A percentile compares a stretch with the other conserved stretches of the same genome.
phyloP scores from a whole-genome alignment of 2,888 invertebrate species.

The Charanyca ferruginea region DNA sequence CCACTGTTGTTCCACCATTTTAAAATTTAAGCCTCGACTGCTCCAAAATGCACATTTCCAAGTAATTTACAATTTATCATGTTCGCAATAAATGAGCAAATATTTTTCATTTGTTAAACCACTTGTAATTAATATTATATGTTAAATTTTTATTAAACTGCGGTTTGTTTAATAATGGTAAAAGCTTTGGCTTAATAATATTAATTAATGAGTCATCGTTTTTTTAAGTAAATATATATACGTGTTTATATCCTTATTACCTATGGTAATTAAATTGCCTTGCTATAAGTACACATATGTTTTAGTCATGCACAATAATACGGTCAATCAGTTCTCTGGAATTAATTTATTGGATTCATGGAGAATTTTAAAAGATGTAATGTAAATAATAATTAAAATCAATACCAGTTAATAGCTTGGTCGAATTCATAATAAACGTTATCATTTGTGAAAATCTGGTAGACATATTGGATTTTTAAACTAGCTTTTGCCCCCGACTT shows the following conservation, averaged over 20 bases:
- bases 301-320: not conserved
- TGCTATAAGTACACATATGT: not conserved
- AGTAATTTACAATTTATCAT: slow-evolving; percentile 91
- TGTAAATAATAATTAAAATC: not conserved
- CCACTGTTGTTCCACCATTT: slow-evolving; percentile 84
- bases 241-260: slow-evolving; percentile 19
- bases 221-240: not conserved
- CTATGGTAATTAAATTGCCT: slow-evolving; percentile 35
- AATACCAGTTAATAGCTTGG: not conserved
- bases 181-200: slow-evolving; percentile 70
- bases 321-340: slow-evolving; percentile 1
- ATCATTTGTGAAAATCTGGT: not conserved
- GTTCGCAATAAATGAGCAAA: slow-evolving; percentile 89
- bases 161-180: slow-evolving; percentile 73
- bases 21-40: slow-evolving; percentile 82
- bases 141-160: slow-evolving; percentile 82
- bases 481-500: no score
- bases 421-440: not conserved
- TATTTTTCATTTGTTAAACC: slow-evolving; percentile 87
- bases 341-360: slow-evolving; percentile 14
- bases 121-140: slow-evolving; percentile 87
- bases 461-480: no score
- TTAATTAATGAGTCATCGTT: slow-evolving; percentile 52
- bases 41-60: slow-evolving; percentile 85
- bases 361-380: not conserved